These are phyloP conservation scores for Akabosia matsudoensis DNA, from an alignment of 1,140 invertebrate genomes.

Conservation along the genomic window DNA sequence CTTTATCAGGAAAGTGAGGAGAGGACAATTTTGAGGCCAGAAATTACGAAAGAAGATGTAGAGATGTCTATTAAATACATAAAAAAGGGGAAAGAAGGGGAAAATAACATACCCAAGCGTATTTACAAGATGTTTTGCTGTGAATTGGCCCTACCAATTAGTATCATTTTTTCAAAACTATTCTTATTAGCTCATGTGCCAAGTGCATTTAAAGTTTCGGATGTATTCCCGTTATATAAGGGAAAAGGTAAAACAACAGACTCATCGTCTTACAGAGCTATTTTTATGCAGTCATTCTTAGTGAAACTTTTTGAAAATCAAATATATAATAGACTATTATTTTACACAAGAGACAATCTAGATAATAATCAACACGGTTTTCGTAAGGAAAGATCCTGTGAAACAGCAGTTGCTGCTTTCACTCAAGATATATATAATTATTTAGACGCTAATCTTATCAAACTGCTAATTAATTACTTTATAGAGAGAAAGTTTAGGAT, in stretches of 20 bases:
- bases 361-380: conserved; percentile 20
- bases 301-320: background rate
- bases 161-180: background rate
- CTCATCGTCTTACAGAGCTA: conserved; percentile 1
- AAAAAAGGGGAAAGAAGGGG: background rate
- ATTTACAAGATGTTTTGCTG: background rate
- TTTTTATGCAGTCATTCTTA: background rate
- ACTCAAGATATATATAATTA: conserved; percentile 11
- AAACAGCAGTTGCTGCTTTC: background rate
- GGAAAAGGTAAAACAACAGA: background rate
- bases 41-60: background rate
- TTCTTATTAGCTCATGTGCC: background rate
- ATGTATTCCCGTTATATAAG: background rate
- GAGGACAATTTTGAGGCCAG: no score
- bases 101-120: background rate
- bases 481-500: background rate
- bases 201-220: background rate
- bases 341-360: background rate
- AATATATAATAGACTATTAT: background rate
- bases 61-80: background rate
- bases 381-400: background rate
- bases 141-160: background rate
- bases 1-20: background rate
- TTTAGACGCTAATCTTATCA: background rate
- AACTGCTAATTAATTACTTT: background rate